These are phyloP conservation scores for Eledone cirrhosa DNA, from an alignment of 2,888 invertebrate genomes.

Conservation along the genomic window DNA sequence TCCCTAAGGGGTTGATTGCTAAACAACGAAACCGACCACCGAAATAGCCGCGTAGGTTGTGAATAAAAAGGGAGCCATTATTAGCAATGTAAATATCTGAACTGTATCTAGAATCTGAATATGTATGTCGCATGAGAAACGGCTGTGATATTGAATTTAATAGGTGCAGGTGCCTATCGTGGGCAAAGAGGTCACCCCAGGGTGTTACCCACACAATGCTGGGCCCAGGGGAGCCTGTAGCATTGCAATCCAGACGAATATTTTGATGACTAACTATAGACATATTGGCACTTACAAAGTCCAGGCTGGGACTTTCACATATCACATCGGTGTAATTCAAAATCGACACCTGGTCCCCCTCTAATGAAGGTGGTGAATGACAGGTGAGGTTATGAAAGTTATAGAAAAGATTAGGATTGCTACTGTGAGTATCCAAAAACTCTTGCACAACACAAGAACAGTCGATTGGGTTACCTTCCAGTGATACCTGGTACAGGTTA, in stretches of 20 bases:
- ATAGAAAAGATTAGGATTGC: conserved; percentile 32
- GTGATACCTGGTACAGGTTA: conserved; percentile 39
- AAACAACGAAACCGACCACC: conserved; percentile 54
- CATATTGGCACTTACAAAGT: conserved; percentile 30
- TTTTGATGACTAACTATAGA: conserved; percentile 35
- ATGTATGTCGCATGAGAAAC: background rate
- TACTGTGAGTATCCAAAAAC: conserved; percentile 37
- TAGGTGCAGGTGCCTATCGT: conserved; percentile 33
- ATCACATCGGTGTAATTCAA: conserved; percentile 36
- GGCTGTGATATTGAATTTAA: conserved; percentile 32
- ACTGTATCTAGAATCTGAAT: conserved; percentile 15
- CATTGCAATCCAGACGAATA: conserved; percentile 45
- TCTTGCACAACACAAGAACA: conserved; percentile 51
- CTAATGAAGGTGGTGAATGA: conserved; percentile 36
- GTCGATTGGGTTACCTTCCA: conserved; percentile 49
- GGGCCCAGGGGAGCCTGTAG: conserved; percentile 42
- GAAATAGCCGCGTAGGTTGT: conserved; percentile 50
- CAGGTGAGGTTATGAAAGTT: conserved; percentile 40
- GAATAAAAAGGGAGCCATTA: conserved; percentile 45
- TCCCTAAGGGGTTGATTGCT: conserved; percentile 49
- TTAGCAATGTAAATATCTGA: conserved; percentile 38
- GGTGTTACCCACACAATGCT: conserved; percentile 56
- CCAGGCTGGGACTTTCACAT: conserved; percentile 46
- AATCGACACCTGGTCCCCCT: conserved; percentile 36
- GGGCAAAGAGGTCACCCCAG: conserved; percentile 48